A percentile compares a stretch with the other conserved stretches of the same genome.
phyloP scores from a whole-genome alignment of 2,888 invertebrate genomes.

The Muschampia plurimacula region DNA sequence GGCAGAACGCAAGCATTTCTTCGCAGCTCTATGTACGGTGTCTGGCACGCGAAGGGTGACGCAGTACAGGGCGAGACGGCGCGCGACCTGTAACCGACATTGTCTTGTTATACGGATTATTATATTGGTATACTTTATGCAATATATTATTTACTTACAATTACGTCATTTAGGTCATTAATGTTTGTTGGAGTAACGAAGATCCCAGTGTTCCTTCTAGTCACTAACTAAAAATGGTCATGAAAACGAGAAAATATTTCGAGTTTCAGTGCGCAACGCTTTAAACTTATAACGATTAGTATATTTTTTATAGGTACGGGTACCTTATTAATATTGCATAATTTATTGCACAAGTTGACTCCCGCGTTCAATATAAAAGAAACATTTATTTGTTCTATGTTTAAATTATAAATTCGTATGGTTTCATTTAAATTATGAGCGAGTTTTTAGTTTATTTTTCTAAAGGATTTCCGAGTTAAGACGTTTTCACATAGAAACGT shows the following conservation, averaged over 20 bases:
- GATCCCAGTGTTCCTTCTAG: too few relatives aligned
- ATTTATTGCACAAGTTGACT: too few relatives aligned
- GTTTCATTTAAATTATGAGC: background rate
- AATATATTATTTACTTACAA: background rate
- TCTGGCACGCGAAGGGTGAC: constrained; percentile 63
- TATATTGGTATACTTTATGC: constrained; percentile 12
- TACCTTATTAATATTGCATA: too few relatives aligned
- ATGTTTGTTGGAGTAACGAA: too few relatives aligned
- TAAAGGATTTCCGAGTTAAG: background rate
- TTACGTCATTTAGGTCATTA: too few relatives aligned
- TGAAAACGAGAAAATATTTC: too few relatives aligned
- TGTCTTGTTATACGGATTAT: constrained; percentile 45
- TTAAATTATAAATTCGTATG: background rate
- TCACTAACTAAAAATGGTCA: too few relatives aligned
- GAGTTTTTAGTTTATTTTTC: background rate
- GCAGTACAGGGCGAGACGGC: constrained; percentile 55
- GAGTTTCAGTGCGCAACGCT: too few relatives aligned
- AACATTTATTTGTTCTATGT: background rate
- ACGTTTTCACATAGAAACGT: background rate
- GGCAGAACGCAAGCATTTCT: constrained; percentile 1
- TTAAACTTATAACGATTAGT: too few relatives aligned
- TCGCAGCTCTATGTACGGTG: constrained; percentile 46
- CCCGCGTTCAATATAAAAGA: too few relatives aligned
- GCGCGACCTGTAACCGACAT: constrained; percentile 62
- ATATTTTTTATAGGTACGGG: too few relatives aligned